phyloP scores from a whole-genome alignment of 2,797 vertebrate genomes.

The Nannoperca australis region DNA sequence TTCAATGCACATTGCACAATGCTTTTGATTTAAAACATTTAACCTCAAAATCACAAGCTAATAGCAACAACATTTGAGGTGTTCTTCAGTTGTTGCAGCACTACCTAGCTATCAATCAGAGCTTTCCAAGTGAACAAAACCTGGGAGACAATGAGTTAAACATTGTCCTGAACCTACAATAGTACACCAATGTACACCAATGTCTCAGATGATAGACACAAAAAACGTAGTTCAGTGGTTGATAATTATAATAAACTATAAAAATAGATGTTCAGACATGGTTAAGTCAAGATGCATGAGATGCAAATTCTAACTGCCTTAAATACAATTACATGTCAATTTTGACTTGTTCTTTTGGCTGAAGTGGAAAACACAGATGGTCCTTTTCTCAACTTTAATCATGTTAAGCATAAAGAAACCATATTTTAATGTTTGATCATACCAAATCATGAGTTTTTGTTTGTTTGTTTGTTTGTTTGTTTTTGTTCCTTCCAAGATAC shows the following conservation, averaged over 20 bases:
- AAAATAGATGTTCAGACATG: background rate
- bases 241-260: background rate
- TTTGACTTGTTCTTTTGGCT: background rate
- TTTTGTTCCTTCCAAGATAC: slow-evolving; percentile 15
- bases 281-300: background rate
- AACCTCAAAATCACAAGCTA: background rate
- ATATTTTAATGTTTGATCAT: background rate
- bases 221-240: background rate
- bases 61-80: background rate
- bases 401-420: background rate
- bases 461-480: background rate
- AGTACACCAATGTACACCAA: background rate
- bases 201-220: background rate
- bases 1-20: background rate
- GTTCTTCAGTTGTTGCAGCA: background rate
- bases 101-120: background rate
- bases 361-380: background rate
- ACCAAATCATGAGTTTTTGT: background rate
- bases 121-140: background rate
- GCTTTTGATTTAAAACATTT: background rate
- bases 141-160: background rate
- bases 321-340: background rate
- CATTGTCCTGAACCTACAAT: no score
- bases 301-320: background rate
- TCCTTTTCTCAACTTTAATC: background rate